Evolutionary conservation across 2,888 invertebrate species (phyloP).

Genomic region (Microdon myrmicae): DNA sequence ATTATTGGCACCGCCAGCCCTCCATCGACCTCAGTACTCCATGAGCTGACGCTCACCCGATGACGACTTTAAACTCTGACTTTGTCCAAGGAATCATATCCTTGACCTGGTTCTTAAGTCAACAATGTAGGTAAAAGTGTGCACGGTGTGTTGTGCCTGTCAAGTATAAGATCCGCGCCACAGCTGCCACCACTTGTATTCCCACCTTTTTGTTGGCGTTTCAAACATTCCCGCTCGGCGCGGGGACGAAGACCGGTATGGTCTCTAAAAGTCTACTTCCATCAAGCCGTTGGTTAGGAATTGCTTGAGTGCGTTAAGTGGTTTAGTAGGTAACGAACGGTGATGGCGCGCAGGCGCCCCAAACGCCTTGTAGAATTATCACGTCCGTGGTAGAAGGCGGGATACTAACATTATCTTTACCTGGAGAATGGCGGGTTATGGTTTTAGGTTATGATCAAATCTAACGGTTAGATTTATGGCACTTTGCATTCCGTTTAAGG

Average conservation of each 20-base stretch:
- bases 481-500: slow-evolving; percentile 20
- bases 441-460: too few species aligned
- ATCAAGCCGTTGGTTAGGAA: slow-evolving; percentile 29
- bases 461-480: slow-evolving; percentile 42
- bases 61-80: slow-evolving; percentile 52
- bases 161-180: slow-evolving; percentile 14
- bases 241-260: slow-evolving; percentile 9
- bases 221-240: too few species aligned
- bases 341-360: slow-evolving; percentile 39
- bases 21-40: background rate
- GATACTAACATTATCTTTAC: too few species aligned
- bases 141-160: slow-evolving; percentile 2
- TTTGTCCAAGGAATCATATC: slow-evolving; percentile 60
- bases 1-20: slow-evolving; percentile 3
- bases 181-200: slow-evolving; percentile 49
- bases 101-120: slow-evolving; percentile 67
- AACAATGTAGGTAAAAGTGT: slow-evolving; percentile 54
- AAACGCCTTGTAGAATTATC: slow-evolving; percentile 17
- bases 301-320: slow-evolving; percentile 41
- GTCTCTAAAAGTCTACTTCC: slow-evolving; percentile 15
- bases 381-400: too few species aligned
- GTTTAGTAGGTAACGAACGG: slow-evolving; percentile 31
- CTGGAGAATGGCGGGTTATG: too few species aligned
- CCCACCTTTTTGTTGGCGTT: slow-evolving; percentile 20
- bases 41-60: slow-evolving; percentile 11